Percentiles rank a stretch among this genome's conserved stretches.
Conservation (phyloP, 2,113 vertebrate species). For the Delphinapterus leucas region DNA sequence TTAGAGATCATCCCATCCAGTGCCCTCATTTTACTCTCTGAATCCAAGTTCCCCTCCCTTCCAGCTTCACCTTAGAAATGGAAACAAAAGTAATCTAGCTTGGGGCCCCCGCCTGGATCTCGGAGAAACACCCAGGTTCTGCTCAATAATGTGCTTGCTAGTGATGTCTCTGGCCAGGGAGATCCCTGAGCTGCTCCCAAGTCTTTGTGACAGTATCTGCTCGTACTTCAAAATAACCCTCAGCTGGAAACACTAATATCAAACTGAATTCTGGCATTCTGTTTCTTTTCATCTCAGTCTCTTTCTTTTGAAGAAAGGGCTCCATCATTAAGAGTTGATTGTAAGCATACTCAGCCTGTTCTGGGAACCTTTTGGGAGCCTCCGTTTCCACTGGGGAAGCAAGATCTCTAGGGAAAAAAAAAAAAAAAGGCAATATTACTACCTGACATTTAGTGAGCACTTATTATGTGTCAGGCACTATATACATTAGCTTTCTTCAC, state of each 20-base stretch:
- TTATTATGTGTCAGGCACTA: not conserved
- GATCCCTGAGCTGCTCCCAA: not conserved
- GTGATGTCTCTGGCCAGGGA: not conserved
- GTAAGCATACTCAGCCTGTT: not conserved
- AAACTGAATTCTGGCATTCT: not conserved
- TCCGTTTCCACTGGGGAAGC: not conserved
- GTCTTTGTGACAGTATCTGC: slow-evolving; percentile 14
- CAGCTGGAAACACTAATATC: not conserved
- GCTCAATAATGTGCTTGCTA: not conserved
- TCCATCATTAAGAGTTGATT: not conserved
- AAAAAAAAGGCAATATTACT: not conserved
- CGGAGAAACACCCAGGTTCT: not conserved
- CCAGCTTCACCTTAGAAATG: slow-evolving; percentile 45
- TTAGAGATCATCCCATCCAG: slow-evolving; percentile 17
- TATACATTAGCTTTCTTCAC: not conserved
- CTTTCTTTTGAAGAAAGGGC: slow-evolving; percentile 16
- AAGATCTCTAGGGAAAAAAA: not conserved
- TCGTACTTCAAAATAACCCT: slow-evolving; percentile 46
- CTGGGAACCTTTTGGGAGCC: not conserved
- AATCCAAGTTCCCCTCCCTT: slow-evolving; percentile 27
- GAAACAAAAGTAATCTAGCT: slow-evolving; percentile 25
- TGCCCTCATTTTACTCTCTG: not conserved
- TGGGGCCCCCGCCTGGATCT: not conserved
- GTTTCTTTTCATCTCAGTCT: not conserved
- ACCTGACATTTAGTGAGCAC: not conserved